phyloP scores from a whole-genome alignment of 2,797 vertebrate genomes.

The Poecilia gillii region DNA sequence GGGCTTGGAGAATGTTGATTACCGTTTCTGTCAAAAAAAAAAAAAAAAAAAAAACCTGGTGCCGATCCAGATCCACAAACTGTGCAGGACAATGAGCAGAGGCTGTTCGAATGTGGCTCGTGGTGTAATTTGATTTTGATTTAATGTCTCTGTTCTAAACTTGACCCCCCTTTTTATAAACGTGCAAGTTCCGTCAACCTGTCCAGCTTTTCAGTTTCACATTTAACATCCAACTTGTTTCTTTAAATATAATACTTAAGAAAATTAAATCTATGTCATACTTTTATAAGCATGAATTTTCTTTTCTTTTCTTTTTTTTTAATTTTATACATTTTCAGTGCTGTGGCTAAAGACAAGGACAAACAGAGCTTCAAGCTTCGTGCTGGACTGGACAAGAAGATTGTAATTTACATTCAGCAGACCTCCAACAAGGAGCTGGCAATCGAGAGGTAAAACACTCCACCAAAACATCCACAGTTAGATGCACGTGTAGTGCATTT shows the following conservation, averaged over 20 bases:
- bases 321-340: constrained; percentile 75
- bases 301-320: constrained; percentile 3
- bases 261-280: not conserved
- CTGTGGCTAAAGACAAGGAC: constrained; percentile 98
- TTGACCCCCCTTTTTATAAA: not conserved
- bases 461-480: not conserved
- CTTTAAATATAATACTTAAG: not conserved
- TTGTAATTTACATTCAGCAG: constrained; percentile 97
- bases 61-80: constrained; percentile 17
- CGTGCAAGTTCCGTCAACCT: not conserved
- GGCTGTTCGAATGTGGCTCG: constrained; percentile 19
- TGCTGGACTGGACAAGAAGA: constrained; percentile 97
- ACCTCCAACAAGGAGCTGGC: constrained; percentile 97
- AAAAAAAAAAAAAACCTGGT: constrained; percentile 6
- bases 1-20: constrained; percentile 37
- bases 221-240: not conserved
- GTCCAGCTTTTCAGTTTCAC: not conserved
- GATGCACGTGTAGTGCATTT: not conserved
- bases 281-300: not conserved
- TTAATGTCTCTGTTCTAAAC: constrained; percentile 15
- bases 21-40: constrained; percentile 31
- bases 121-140: constrained; percentile 20
- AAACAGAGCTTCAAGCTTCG: constrained; percentile 98
- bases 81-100: constrained; percentile 2
- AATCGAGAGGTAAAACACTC: constrained; percentile 89